Percentiles rank a stretch among this genome's conserved stretches.
These are phyloP conservation scores for Synergus laeviventris DNA, from an alignment of 2,888 invertebrate species.

Conservation along the genomic window DNA sequence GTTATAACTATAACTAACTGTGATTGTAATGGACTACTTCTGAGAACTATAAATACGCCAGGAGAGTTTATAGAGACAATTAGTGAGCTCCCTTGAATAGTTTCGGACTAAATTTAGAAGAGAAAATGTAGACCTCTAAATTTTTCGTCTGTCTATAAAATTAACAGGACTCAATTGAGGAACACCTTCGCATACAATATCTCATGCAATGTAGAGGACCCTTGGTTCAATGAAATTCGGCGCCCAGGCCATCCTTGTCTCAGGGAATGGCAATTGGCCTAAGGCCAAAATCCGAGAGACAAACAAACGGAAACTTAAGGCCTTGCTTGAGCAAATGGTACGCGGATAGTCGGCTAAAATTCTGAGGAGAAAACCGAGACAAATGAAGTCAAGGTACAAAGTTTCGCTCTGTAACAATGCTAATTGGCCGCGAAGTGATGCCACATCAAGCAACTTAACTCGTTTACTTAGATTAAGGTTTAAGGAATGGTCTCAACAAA, in stretches of 20 bases:
- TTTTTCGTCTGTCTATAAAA: not conserved
- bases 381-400: slow-evolving; percentile 42
- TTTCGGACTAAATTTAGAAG: not conserved
- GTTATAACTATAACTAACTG: too few species aligned
- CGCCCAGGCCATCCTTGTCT: slow-evolving; percentile 50
- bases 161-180: slow-evolving; percentile 12
- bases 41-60: too few species aligned
- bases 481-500: not conserved
- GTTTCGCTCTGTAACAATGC: slow-evolving; percentile 53
- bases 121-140: not conserved
- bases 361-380: slow-evolving; percentile 46
- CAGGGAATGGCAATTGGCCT: slow-evolving; percentile 53
- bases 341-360: slow-evolving; percentile 47
- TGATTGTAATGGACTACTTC: too few species aligned
- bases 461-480: slow-evolving; percentile 9
- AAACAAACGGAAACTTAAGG: slow-evolving; percentile 53
- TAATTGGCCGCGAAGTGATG: slow-evolving; percentile 53
- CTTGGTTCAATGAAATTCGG: slow-evolving; percentile 54
- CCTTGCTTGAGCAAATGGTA: slow-evolving; percentile 44
- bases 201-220: slow-evolving; percentile 49
- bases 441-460: slow-evolving; percentile 45
- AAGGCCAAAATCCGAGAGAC: slow-evolving; percentile 54
- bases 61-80: too few species aligned
- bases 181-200: slow-evolving; percentile 40
- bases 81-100: too few species aligned